Base-by-base conservation (phyloP, 2,797 vertebrate genomes). In the Catharus ustulatus region DNA sequence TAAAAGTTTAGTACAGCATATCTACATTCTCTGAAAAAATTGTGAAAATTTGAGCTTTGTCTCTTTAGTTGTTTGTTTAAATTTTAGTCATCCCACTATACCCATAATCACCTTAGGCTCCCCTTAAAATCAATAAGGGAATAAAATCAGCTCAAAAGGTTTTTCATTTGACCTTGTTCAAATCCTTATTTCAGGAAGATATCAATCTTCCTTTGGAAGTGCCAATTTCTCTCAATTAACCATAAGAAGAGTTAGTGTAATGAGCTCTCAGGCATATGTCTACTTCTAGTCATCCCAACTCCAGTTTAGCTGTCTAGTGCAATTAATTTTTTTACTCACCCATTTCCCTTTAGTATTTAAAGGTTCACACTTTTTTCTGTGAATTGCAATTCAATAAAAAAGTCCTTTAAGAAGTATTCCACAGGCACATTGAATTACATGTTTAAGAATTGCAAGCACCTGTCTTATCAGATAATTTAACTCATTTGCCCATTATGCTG, bases 221-320 rank as follows among this genome's bases (percentile, higher is more conserved):
- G 75, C 27, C 89, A 76, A 38, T 94, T 93, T 94, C 64, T 92
- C 40, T 80, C 68, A 79, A 82, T 94, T 94, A 94, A n/a, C 63
- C 29, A 36, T 54, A 62, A 67, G 82, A 89, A 89, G 67, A 69
- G 66, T 79, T 87, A 89, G 52, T 63, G 59, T 40, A 29, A 89
- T 87, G 89, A 89, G 26, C 30, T 87, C 30, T 34, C 27, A 73
- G 52, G 24, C 75, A 80, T 79, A 82, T 57, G 79, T 79, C 59
- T 83, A 48, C 59, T 92, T 91, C 38, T 30, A 67, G 26, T 52
- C 43, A 69, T 49, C 48, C 18, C 40, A 71, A 74, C 58, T 29
- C 11, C 9, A 43, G 29, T 6, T 13, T 55, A 74, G 32, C 45
- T 77, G 63, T 66, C 80, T 62, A 55, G 6, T 23, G 22, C 20